Percentiles rank a stretch among this genome's conserved stretches.
Conservation (phyloP, 2,113 vertebrate genomes). For the Leptocoma aspasia region DNA sequence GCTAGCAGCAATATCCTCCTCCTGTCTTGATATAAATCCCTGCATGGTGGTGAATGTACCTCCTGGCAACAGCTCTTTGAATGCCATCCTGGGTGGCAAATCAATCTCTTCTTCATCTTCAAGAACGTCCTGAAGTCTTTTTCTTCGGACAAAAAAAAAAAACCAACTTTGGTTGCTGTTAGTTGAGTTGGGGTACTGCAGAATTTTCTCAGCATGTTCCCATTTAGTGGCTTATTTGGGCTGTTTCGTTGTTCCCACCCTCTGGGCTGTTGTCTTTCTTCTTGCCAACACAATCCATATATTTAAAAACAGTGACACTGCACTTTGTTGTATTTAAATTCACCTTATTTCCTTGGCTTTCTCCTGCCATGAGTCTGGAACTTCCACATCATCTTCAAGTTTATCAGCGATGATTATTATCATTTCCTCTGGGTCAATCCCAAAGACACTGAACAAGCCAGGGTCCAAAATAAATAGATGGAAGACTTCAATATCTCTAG, state of each 20-base stretch:
- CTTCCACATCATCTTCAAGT: slow-evolving; percentile 2
- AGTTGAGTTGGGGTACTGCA: background rate
- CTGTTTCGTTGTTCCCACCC: background rate
- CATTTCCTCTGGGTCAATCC: slow-evolving; percentile 46
- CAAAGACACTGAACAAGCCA: background rate
- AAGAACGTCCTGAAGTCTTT: background rate
- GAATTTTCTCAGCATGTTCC: background rate
- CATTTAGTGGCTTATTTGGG: background rate
- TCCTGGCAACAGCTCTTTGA: background rate
- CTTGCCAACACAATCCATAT: background rate
- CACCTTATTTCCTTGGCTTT: background rate
- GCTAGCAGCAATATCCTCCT: background rate
- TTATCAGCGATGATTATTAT: slow-evolving; percentile 18
- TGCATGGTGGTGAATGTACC: background rate
- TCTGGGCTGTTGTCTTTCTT: background rate
- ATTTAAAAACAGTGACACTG: background rate
- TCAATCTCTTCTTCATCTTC: background rate
- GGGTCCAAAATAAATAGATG: slow-evolving; percentile 29
- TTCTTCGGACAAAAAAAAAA: background rate
- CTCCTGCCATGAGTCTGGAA: background rate
- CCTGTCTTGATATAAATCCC: background rate
- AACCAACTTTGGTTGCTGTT: background rate
- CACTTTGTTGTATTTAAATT: background rate
- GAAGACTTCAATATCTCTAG: slow-evolving; percentile 13
- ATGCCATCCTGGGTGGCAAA: background rate